Evolutionary conservation across 2,797 vertebrate species (phyloP), one percentile per base, ranked within the genome.

Genomic region (Dallia pectoralis): DNA sequence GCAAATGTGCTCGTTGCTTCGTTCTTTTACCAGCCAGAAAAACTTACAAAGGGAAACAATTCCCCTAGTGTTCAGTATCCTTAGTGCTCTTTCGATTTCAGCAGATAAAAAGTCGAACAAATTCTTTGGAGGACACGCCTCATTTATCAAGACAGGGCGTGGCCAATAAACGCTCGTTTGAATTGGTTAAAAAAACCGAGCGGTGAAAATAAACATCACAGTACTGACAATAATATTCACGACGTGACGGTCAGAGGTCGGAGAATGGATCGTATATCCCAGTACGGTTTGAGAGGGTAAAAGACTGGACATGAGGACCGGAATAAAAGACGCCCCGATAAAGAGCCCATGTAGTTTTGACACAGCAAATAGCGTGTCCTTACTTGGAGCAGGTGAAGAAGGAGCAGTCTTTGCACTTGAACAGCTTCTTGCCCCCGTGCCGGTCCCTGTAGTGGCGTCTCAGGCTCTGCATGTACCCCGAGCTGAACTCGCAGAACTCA

Each of bases 371-470:
- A 2, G 7, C 3, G 18, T 18, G 4, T 59, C 78, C 95, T 96
- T 93, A 99, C 97, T 96, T 99, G 95, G 96, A 95, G 93, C 96
- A 97, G 82, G 97, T 99, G 88, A 98, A 99, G 87, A 98, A 99
- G 67, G 95, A 93, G 81, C 98, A 99, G 83, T 98, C 97, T 88
- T 99, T 99, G 92, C 98, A 99, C 88, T 99, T 99, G 92, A 98
- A 98, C 82, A 99, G 96, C 86, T 99, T 99, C 87, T 98, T 99
- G 71, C 98, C 97, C 0, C 96, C 97, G 0, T 99, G 98, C 32
- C 98, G 96, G 89, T 99, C 97, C 70, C 97, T 92, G 90, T 99
- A 99, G 90, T 99, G 98, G 75, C 98, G 95, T 12, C 97, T 92
- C 84, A 99, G 96, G 85, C 98, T 99, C 93, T 99, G 98, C 91